Base-by-base conservation (phyloP, 2,113 vertebrate genomes). In the Albula glossodonta region DNA sequence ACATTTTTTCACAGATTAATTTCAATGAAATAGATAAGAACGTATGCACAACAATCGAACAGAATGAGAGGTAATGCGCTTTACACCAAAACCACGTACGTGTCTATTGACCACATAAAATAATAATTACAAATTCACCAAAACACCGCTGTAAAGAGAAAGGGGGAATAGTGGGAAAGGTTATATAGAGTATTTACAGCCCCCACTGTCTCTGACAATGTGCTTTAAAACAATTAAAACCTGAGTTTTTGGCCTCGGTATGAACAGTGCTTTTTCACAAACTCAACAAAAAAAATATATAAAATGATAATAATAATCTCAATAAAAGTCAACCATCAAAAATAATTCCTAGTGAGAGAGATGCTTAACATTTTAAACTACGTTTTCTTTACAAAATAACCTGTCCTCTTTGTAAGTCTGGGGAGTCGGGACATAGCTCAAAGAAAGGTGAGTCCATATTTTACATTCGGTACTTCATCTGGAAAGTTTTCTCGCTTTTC, bases 1-100 rank as follows among this genome's bases (percentile, higher is more conserved):
- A 94, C 95, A 96, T 93, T 84, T 94, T 94, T 96, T 96, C 96
- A 97, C 96, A 97, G 93, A 95, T 94, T 95, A 93, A 91, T 92
- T 93, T 94, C 91, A 92, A 96, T 96, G 95, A 96, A 96, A 96
- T 96, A 94, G 85, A 93, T 91, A 93, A 91, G 91, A 91, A 93
- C 89, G 91, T 93, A 92, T 95, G 95, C 92, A 97, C 95, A 96
- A 95, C 94, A 94, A 92, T 92, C 91, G 92, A 92, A 91, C 94
- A 92, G 86, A 85, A 88, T 90, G 94, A 93, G 91, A 94, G 93
- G 94, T 94, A 96, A 94, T 92, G 93, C 88, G 94, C 93, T 90
- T 92, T 94, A 94, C 95, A 95, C 91, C 94, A 94, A 94, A 92
- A 93, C 84, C 92, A 94, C 95, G 93, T 87, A 94, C 92, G 90